Evolutionary conservation across 2,797 vertebrate genomes (phyloP).

Genomic region (Melanotaenia maccullochi): DNA sequence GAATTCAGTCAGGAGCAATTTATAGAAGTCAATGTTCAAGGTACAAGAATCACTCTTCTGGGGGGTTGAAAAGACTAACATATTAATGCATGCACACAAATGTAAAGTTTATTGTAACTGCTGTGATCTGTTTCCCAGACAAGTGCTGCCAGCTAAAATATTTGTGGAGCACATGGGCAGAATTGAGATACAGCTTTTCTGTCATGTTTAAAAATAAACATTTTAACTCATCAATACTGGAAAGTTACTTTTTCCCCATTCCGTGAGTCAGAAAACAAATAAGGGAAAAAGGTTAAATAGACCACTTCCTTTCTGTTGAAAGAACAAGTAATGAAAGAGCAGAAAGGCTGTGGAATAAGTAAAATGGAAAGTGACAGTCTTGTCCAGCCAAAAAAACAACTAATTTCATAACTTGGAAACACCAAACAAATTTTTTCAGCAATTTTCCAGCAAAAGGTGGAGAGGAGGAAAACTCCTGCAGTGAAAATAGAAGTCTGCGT

Average conservation of each 20-base stretch:
- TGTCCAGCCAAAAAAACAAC: slow-evolving; percentile 23
- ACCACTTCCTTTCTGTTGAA: slow-evolving; percentile 24
- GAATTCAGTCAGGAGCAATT: slow-evolving; percentile 22
- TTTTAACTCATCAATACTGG: slow-evolving; percentile 58
- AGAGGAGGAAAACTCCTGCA: neutral
- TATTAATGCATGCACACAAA: slow-evolving; percentile 52
- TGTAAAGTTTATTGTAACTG: slow-evolving; percentile 46
- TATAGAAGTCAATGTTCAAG: neutral
- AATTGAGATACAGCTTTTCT: slow-evolving; percentile 42
- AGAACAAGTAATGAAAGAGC: slow-evolving; percentile 45
- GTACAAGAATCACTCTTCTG: slow-evolving; percentile 44
- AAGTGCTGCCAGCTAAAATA: slow-evolving; percentile 54
- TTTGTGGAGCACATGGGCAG: slow-evolving; percentile 41
- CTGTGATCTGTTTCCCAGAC: slow-evolving; percentile 36
- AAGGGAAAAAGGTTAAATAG: slow-evolving; percentile 37
- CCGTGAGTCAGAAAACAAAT: slow-evolving; percentile 45
- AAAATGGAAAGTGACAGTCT: slow-evolving; percentile 31
- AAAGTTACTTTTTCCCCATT: slow-evolving; percentile 28
- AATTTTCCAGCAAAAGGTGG: slow-evolving; percentile 16
- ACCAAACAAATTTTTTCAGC: slow-evolving; percentile 35
- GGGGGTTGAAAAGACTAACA: slow-evolving; percentile 24
- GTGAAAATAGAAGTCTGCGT: slow-evolving; percentile 49
- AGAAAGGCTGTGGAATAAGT: slow-evolving; percentile 40
- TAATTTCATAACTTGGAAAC: slow-evolving; percentile 53
- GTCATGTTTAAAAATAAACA: slow-evolving; percentile 65